phyloP scores from a whole-genome alignment of 1,140 invertebrate species.

The Manduca sexta region DNA sequence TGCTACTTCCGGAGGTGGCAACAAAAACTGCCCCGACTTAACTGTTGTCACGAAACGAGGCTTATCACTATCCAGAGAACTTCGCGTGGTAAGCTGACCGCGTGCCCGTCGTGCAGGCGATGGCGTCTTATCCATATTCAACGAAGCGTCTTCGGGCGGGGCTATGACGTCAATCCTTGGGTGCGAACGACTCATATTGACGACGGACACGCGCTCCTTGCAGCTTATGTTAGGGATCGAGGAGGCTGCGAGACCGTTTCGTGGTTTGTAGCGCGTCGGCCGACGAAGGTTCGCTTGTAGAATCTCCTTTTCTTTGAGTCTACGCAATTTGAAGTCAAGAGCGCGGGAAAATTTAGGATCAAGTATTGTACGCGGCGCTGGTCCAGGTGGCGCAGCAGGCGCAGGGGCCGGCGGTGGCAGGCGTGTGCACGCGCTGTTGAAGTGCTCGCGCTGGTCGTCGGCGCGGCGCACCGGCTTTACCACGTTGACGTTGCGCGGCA shows the following conservation, averaged over 20 bases:
- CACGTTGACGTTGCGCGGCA: slow-evolving; percentile 39
- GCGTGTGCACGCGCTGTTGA: slow-evolving; percentile 10
- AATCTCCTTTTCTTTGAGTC: slow-evolving; percentile 75
- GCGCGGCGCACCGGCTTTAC: slow-evolving; percentile 51
- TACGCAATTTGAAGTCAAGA: slow-evolving; percentile 77
- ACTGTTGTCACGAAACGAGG: slow-evolving; percentile 86
- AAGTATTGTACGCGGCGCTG: slow-evolving; percentile 41
- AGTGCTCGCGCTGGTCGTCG: slow-evolving; percentile 24
- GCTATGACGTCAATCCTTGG: slow-evolving; percentile 38
- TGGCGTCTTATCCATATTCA: slow-evolving; percentile 32
- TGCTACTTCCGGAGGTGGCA: slow-evolving; percentile 83
- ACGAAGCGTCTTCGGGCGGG: slow-evolving; percentile 24
- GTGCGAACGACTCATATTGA: slow-evolving; percentile 39
- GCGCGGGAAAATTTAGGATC: slow-evolving; percentile 76
- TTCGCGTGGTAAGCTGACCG: slow-evolving; percentile 5
- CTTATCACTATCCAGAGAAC: slow-evolving; percentile 25
- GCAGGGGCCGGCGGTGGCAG: slow-evolving; percentile 7
- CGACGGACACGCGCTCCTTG: slow-evolving; percentile 26
- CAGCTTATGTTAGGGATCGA: slow-evolving; percentile 41
- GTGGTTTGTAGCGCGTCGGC: slow-evolving; percentile 32
- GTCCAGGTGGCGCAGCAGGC: slow-evolving; percentile 26
- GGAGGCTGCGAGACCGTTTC: slow-evolving; percentile 29
- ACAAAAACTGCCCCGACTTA: slow-evolving; percentile 83
- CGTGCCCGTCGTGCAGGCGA: slow-evolving; percentile 14
- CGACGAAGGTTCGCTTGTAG: slow-evolving; percentile 51